Conservation (phyloP, 2,888 invertebrate species). For the Odontothrips loti region DNA sequence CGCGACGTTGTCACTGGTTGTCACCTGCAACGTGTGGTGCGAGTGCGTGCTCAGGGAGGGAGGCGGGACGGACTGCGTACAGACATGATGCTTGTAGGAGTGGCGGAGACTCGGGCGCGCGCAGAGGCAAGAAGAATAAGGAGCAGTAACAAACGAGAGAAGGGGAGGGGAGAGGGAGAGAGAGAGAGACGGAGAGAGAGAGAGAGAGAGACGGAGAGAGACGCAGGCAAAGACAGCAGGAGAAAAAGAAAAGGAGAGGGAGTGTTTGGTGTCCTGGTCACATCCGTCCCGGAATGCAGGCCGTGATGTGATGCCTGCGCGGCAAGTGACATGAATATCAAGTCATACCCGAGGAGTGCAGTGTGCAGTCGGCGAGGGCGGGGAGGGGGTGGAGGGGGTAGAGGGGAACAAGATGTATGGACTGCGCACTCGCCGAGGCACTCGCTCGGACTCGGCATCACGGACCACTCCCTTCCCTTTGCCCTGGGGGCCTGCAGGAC, state of each 20-base stretch:
- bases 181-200: background rate
- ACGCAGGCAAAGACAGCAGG: background rate
- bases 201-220: background rate
- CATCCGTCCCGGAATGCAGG: conserved; percentile 21
- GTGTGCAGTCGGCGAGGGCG: background rate
- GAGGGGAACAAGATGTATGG: conserved; percentile 3
- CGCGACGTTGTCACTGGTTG: no score
- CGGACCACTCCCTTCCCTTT: background rate
- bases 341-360: background rate
- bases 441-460: background rate
- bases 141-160: background rate
- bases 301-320: background rate
- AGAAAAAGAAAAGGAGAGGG: background rate
- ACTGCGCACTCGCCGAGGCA: conserved; percentile 1
- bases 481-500: background rate
- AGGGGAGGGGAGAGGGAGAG: background rate
- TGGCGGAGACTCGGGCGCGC: no score
- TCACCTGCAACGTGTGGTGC: no score
- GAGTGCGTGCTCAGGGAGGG: no score
- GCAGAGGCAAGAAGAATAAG: no score
- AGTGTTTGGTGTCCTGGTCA: background rate
- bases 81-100: no score
- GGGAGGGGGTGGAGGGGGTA: background rate
- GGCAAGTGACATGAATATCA: conserved; percentile 17
- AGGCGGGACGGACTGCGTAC: no score